These are phyloP conservation scores for Metopia argyrocephala DNA, from an alignment of 2,888 invertebrate genomes.

Conservation along the genomic window DNA sequence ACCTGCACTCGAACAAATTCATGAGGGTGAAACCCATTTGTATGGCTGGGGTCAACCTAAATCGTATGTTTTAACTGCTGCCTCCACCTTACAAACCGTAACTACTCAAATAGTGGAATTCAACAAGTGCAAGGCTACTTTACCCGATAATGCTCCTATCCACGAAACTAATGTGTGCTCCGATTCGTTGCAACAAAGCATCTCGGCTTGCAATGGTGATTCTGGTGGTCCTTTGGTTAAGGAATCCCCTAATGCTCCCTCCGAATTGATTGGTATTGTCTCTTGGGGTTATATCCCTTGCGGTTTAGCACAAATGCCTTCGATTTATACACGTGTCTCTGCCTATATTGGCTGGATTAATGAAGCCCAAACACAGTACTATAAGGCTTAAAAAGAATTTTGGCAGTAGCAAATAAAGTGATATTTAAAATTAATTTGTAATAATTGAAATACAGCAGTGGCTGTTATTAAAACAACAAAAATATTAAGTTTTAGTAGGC, in stretches of 20 bases:
- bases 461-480: too few species aligned
- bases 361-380: conserved; percentile 68
- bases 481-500: too few species aligned
- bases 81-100: conserved; percentile 73
- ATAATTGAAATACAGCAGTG: too few species aligned
- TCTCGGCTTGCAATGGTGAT: conserved; percentile 79
- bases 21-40: conserved; percentile 73
- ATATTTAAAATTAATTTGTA: neutral
- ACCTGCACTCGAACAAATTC: conserved; percentile 71
- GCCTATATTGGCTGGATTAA: conserved; percentile 77
- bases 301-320: conserved; percentile 74
- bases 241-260: conserved; percentile 50
- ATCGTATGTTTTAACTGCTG: conserved; percentile 61
- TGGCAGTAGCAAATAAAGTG: neutral
- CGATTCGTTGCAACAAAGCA: conserved; percentile 76
- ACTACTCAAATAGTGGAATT: conserved; percentile 71
- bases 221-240: conserved; percentile 75
- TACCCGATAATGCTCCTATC: conserved; percentile 71
- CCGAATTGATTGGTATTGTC: conserved; percentile 78
- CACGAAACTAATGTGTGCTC: conserved; percentile 77
- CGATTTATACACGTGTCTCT: conserved; percentile 79
- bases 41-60: conserved; percentile 79
- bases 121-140: conserved; percentile 65
- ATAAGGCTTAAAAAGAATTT: conserved; percentile 41
- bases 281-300: conserved; percentile 80